phyloP scores from a whole-genome alignment of 2,888 invertebrate genomes.

The Agriopis leucophaearia region DNA sequence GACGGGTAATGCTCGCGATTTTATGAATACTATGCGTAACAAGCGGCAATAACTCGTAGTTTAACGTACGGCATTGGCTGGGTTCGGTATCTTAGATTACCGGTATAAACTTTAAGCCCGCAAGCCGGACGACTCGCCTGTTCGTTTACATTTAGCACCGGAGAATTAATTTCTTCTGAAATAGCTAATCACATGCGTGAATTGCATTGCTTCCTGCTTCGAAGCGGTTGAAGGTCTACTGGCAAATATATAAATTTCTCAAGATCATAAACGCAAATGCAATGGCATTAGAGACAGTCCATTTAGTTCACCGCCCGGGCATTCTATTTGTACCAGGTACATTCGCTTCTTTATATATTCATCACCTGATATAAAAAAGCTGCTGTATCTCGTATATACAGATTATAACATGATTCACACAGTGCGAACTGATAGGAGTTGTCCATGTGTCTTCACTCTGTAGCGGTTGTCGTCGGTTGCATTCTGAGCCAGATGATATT shows the following conservation, averaged over 20 bases:
- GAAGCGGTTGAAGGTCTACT: constrained; percentile 18
- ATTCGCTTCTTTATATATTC: constrained; percentile 15
- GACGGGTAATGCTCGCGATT: constrained; percentile 24
- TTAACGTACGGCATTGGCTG: constrained; percentile 20
- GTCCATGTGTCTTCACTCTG: constrained; percentile 7
- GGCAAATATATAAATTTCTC: constrained; percentile 13
- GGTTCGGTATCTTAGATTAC: constrained; percentile 20
- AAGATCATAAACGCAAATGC: constrained; percentile 26
- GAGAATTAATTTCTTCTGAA: constrained; percentile 19
- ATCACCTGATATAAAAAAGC: constrained; percentile 17
- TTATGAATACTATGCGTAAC: constrained; percentile 32
- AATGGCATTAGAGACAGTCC: constrained; percentile 14
- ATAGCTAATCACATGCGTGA: constrained; percentile 19
- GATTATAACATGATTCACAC: constrained; percentile 8
- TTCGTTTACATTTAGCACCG: constrained; percentile 14
- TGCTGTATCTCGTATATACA: constrained; percentile 9
- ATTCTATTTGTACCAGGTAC: constrained; percentile 28
- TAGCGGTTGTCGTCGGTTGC: constrained; percentile 14
- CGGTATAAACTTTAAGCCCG: constrained; percentile 25
- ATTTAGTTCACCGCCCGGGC: constrained; percentile 29
- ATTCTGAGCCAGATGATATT: constrained; percentile 24
- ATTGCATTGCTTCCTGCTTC: constrained; percentile 27
- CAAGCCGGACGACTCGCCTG: constrained; percentile 9
- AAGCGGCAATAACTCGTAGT: constrained; percentile 29
- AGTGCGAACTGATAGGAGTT: constrained; percentile 14